Base-by-base conservation (phyloP, 2,797 vertebrate genomes). In the Anguilla obscura region DNA sequence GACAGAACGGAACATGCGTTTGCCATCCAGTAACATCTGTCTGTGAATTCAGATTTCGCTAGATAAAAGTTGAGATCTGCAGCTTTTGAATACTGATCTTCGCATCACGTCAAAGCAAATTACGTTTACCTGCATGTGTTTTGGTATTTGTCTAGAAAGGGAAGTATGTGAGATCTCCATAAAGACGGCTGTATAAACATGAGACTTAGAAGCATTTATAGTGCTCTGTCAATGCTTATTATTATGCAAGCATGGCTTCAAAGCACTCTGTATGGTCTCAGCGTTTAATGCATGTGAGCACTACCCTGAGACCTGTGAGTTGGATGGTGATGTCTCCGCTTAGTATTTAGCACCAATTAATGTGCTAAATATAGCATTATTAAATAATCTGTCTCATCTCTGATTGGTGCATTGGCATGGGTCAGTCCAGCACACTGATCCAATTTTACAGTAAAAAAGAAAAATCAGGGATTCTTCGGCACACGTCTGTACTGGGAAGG, bases 141-240 rank as follows among this genome's bases (percentile, higher is more conserved):
- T 54, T 54, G 84, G 52, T 60, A 27, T 30, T 58, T 27, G 56
- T 56, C 50, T 36, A 24, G 27, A 60, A 58, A 63, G 84, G 27
- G 84, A 63, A 40, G 56, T 33, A 63, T 40, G 84, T 54, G 84
- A 12, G 36, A 27, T 85, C 56, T 27, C 54, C 56, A 85, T 85
- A 40, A 50, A 45, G 33, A 85, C n/a, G 24, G 56, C 60, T 36
- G 50, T 85, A 45, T 63, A 85, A 63, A 85, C 84, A 85, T 36
- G 18, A 18, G n/a, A 60, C 21, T 52, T 16, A 58, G 58, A n/a
- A 58, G 56, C 18, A 56, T 21, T 36, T 85, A 52, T 36, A 63
- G 36, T n/a, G 21, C 30, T 85, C 84, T 45, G 0, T 52, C 50
- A 21, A 30, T 30, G 21, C 56, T 52, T 36, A 36, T 63, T 85